Percentiles rank a stretch among this genome's conserved stretches.
Conservation (phyloP, 2,797 vertebrate species). For the Lophotriccus pileatus region DNA sequence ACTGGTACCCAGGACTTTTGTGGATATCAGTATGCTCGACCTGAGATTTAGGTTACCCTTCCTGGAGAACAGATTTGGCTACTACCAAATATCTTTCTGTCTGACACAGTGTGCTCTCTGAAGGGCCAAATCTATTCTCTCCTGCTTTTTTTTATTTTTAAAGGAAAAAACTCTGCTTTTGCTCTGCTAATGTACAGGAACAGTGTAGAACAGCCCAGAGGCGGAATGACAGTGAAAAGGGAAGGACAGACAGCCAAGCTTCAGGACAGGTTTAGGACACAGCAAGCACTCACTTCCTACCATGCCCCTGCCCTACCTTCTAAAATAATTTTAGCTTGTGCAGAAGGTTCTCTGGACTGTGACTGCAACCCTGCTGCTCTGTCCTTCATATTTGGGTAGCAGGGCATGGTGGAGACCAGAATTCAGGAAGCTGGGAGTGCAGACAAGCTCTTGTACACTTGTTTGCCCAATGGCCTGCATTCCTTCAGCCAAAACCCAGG, state of each 20-base stretch:
- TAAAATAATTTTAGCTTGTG: background rate
- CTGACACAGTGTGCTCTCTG: background rate
- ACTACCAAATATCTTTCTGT: background rate
- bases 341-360: background rate
- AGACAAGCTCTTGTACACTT: background rate
- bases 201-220: background rate
- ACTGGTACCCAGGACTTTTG: background rate
- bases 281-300: background rate
- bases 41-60: background rate
- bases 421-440: background rate
- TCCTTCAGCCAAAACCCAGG: background rate
- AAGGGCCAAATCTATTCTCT: background rate
- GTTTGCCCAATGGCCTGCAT: background rate
- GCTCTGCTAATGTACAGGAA: background rate
- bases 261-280: background rate
- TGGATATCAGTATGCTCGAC: background rate
- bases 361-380: background rate
- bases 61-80: background rate
- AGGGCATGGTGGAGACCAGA: background rate
- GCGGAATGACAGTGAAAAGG: background rate
- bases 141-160: background rate
- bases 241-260: background rate
- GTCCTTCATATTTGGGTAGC: background rate
- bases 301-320: background rate
- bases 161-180: background rate